These are phyloP conservation scores for Typhlichthys subterraneus DNA, from an alignment of 2,797 vertebrate genomes.

Conservation along the genomic window DNA sequence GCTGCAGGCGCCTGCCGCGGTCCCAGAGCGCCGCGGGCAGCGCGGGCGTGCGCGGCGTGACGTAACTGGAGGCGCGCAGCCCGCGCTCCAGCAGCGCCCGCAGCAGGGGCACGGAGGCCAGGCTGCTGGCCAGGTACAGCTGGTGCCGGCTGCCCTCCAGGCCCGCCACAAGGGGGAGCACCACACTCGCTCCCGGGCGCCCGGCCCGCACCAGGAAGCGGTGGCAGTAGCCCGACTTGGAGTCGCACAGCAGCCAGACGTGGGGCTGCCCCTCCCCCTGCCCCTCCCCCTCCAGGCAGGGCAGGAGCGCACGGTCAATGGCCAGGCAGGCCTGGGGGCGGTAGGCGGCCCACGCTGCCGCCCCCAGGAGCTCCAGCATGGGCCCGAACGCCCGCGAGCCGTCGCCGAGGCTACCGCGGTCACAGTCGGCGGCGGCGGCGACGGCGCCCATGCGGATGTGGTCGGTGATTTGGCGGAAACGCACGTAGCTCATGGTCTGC, in stretches of 20 bases:
- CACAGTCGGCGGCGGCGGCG: constrained; percentile 19
- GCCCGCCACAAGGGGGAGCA: constrained; percentile 64
- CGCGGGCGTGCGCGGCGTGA: constrained; percentile 56
- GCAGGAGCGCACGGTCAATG: constrained; percentile 74
- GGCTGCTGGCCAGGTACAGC: constrained; percentile 71
- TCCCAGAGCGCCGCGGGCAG: constrained; percentile 71
- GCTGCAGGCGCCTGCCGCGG: constrained; percentile 47
- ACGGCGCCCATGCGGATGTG: constrained; percentile 74
- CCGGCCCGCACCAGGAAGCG: constrained; percentile 69
- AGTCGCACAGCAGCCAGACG: constrained; percentile 83
- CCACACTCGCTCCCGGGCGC: constrained; percentile 60
- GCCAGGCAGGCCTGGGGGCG: constrained; percentile 74
- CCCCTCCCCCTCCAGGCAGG: constrained; percentile 59
- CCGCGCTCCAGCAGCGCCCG: constrained; percentile 65
- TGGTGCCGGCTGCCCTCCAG: constrained; percentile 76
- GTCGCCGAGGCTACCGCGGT: constrained; percentile 32
- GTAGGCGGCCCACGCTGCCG: constrained; percentile 70
- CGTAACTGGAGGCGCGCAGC: constrained; percentile 76
- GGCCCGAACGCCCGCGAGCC: constrained; percentile 69
- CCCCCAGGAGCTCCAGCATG: constrained; percentile 67
- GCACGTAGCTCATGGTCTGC: constrained; percentile 71
- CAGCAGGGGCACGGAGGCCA: constrained; percentile 72
- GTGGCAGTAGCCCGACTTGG: constrained; percentile 84
- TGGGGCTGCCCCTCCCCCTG: constrained; percentile 57
- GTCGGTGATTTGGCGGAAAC: constrained; percentile 73